These are phyloP conservation scores for Solea solea DNA, from an alignment of 2,113 vertebrate species.

Conservation along the genomic window DNA sequence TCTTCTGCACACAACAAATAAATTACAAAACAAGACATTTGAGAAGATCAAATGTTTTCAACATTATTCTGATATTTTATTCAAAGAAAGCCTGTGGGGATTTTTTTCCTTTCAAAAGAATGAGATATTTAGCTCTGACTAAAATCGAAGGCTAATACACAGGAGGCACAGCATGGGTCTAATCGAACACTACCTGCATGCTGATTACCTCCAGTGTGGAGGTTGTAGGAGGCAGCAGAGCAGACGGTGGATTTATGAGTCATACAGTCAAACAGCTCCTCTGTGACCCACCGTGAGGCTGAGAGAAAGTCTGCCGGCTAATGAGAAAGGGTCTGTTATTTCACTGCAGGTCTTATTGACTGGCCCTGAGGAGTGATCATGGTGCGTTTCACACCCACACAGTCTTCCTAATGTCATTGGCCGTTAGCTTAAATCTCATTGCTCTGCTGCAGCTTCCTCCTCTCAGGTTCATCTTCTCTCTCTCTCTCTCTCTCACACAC, in stretches of 20 bases:
- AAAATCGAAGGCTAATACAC: background rate
- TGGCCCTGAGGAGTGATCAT: background rate
- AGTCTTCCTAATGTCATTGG: background rate
- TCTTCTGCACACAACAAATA: too few relatives aligned
- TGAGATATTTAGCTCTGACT: background rate
- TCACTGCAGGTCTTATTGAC: slow-evolving; percentile 18
- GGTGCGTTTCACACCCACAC: slow-evolving; percentile 46
- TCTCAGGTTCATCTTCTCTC: background rate
- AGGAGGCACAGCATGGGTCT: background rate
- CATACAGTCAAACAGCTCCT: slow-evolving; percentile 32
- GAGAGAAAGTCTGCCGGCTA: slow-evolving; percentile 33
- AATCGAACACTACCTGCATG: background rate
- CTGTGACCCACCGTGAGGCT: slow-evolving; percentile 12
- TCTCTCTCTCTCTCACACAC: background rate
- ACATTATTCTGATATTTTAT: too few relatives aligned
- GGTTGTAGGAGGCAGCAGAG: slow-evolving; percentile 33
- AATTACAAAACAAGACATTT: too few relatives aligned
- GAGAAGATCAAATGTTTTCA: too few relatives aligned
- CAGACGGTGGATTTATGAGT: slow-evolving; percentile 43
- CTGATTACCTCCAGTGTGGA: slow-evolving; percentile 2
- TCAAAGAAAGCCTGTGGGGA: background rate
- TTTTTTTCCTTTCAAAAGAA: background rate
- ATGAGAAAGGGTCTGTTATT: slow-evolving; percentile 40
- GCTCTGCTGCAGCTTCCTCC: background rate
- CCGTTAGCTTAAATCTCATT: background rate